Evolutionary conservation across 2,797 vertebrate species (phyloP).

Genomic region (Mastacembelus armatus): DNA sequence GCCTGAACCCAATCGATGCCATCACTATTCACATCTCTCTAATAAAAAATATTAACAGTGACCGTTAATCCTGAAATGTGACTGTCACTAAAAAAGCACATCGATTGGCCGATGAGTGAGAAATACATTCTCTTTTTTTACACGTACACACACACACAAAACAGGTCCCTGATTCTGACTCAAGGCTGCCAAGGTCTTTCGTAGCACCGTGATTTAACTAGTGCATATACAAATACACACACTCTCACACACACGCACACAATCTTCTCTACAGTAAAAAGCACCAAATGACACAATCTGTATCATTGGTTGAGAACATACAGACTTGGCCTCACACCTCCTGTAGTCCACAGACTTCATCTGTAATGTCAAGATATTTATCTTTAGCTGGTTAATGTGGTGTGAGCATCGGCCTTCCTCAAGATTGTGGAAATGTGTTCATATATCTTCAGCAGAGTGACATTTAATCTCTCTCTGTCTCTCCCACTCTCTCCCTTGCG

Average conservation of each 20-base stretch:
- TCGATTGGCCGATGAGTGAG: slow-evolving; percentile 34
- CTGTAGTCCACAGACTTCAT: slow-evolving; percentile 20
- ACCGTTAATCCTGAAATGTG: slow-evolving; percentile 42
- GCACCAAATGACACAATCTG: slow-evolving; percentile 47
- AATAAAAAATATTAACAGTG: slow-evolving; percentile 31
- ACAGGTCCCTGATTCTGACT: slow-evolving; percentile 84
- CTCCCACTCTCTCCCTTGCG: too few relatives aligned
- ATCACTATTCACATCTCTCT: slow-evolving; percentile 24
- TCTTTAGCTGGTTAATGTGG: slow-evolving; percentile 15
- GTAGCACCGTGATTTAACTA: slow-evolving; percentile 83
- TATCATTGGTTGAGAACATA: slow-evolving; percentile 38
- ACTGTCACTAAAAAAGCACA: slow-evolving; percentile 36
- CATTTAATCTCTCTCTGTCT: slow-evolving; percentile 25
- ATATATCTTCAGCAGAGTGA: slow-evolving; percentile 48
- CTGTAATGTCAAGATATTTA: slow-evolving; percentile 19
- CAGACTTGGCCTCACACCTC: slow-evolving; percentile 13
- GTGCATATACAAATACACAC: slow-evolving; percentile 60
- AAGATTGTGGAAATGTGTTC: slow-evolving; percentile 33
- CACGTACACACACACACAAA: slow-evolving; percentile 33
- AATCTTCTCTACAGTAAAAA: slow-evolving; percentile 70
- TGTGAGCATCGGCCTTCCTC: too few relatives aligned
- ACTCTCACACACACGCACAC: slow-evolving; percentile 14
- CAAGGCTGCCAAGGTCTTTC: slow-evolving; percentile 75
- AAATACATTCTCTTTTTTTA: slow-evolving; percentile 40
- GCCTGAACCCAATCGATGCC: slow-evolving; percentile 30